Conservation (phyloP, 1,140 invertebrate genomes). For the Leptinotarsa undecemlineata region DNA sequence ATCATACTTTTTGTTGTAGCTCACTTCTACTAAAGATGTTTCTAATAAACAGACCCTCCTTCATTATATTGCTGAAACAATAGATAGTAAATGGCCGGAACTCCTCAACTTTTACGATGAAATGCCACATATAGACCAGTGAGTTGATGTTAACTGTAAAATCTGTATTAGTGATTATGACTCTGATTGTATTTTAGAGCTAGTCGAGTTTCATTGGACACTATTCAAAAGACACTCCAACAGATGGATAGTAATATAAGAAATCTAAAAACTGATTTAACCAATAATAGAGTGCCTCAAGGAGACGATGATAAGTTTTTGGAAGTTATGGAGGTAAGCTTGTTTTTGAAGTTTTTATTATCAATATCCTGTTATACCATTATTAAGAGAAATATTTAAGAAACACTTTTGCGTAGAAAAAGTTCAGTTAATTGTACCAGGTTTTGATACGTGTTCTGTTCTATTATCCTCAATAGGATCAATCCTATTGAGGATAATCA, state of each 20-base stretch:
- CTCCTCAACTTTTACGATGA: constrained; percentile 83
- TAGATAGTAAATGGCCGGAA: constrained; percentile 88
- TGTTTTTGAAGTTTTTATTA: background rate
- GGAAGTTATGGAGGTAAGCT: constrained; percentile 77
- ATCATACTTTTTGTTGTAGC: constrained; percentile 77
- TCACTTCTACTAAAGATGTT: constrained; percentile 91
- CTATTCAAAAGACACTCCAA: constrained; percentile 79
- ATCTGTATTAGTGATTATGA: background rate
- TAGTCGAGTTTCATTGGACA: constrained; percentile 83
- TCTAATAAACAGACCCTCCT: constrained; percentile 92
- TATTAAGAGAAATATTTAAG: too few species aligned
- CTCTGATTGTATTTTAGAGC: constrained; percentile 58
- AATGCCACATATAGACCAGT: constrained; percentile 79
- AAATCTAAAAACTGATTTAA: constrained; percentile 85
- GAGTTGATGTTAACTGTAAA: constrained; percentile 24
- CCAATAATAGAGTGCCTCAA: constrained; percentile 77
- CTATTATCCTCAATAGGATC: too few species aligned
- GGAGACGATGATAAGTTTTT: constrained; percentile 80
- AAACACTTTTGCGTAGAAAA: too few species aligned
- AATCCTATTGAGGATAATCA: too few species aligned
- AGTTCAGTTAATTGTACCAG: too few species aligned
- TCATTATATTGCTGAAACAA: constrained; percentile 88
- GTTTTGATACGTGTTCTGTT: too few species aligned
- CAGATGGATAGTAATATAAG: constrained; percentile 86
- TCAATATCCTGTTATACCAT: background rate